Evolutionary conservation across 1,140 invertebrate species (phyloP), one percentile per base, ranked within the genome.

Genomic region (Pissodes strobi): DNA sequence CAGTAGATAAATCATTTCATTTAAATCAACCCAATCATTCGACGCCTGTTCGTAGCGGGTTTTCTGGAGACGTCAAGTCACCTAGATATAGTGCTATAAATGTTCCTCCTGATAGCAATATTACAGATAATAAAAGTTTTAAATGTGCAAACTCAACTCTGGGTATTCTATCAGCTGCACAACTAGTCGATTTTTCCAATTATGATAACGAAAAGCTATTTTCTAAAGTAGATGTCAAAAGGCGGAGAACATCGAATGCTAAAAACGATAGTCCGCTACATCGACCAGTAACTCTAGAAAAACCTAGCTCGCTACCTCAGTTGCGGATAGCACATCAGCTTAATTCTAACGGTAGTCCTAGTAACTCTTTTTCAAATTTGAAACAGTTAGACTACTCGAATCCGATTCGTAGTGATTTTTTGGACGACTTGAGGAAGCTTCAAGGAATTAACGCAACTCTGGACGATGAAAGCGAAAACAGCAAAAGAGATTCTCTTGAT

Each of bases 401-500:
- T 4, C 55, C 64, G 3, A 37, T 57, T 27, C 64, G 55, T 6
- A 41, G 45, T 8, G 38, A 62, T 13, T 51, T 57, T 55, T 53
- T 55, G 8, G 59, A 62, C 5, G 55, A 58, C 23, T 15, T 56
- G 6, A 37, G 17, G 38, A 66, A 56, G 27, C 22, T 23, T 6
- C 48, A 49, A 15, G 21, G 39, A 12, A 61, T 41, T 19, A 34
- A 46, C 22, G 13, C 37, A n/a, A 22, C 22, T 5, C 2, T 13
- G 3, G 30, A 30, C 13, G 17, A 48, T 34, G 48, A 62, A 13
- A 55, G 64, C 25, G 64, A 64, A 3, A 62, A 22, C 21, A 64
- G 46, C 55, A 78, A 78, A 67, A 46, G 76, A 15, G 72, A 76
- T 61, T 77, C 75, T 2, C 58, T 77, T 17, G 76, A 78, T 41